These are phyloP conservation scores for Crocuta crocuta DNA, from an alignment of 2,113 vertebrate genomes.

Conservation along the genomic window DNA sequence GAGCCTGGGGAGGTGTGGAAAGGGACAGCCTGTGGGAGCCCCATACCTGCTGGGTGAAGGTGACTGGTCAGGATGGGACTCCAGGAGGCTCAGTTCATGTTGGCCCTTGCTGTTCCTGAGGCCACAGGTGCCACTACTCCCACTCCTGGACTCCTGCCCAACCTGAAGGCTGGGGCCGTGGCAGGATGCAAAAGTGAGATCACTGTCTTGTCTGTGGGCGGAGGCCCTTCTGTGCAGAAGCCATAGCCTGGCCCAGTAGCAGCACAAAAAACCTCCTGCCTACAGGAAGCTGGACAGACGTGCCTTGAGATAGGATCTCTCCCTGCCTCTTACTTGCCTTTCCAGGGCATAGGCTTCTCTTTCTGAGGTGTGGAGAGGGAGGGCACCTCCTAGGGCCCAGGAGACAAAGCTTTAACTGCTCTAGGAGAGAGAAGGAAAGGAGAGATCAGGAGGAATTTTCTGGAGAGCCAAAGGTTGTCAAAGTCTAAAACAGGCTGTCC, in stretches of 20 bases:
- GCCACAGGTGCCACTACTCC: constrained; percentile 50
- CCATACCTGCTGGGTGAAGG: not conserved
- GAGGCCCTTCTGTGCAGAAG: not conserved
- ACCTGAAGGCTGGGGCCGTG: constrained; percentile 83
- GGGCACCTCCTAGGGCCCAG: not conserved
- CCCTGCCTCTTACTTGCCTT: not conserved
- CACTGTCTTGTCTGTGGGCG: constrained; percentile 85
- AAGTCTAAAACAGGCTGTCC: not conserved
- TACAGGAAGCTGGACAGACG: not conserved
- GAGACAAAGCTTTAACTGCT: not conserved
- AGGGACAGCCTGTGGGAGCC: no score
- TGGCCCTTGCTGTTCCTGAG: constrained; percentile 88
- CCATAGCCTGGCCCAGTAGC: not conserved
- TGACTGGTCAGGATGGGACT: not conserved
- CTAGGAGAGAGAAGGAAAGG: not conserved
- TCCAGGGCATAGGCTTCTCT: not conserved
- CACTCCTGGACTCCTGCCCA: constrained; percentile 17
- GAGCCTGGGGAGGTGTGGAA: not conserved
- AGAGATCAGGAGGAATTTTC: not conserved
- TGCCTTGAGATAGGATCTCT: not conserved
- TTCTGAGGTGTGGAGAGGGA: not conserved
- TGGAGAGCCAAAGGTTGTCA: not conserved
- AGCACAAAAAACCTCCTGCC: not conserved
- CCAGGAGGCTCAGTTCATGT: constrained; percentile 81
- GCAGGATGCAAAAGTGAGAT: constrained; percentile 87